phyloP scores from a whole-genome alignment of 2,113 vertebrate genomes.

The Lanius ludovicianus region DNA sequence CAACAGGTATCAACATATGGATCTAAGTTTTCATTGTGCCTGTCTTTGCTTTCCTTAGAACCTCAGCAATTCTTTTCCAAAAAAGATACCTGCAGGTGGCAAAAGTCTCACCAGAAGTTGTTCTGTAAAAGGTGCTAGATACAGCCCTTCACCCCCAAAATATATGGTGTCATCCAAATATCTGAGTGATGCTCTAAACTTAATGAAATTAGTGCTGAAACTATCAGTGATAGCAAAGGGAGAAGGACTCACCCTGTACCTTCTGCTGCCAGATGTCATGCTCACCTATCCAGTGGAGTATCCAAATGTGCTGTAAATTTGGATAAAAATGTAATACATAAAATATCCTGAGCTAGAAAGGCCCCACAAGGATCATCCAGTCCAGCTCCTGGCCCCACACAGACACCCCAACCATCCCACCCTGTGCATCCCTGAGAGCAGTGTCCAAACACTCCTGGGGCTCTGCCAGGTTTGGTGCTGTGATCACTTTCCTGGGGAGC shows the following conservation, averaged over 20 bases:
- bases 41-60: neutral
- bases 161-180: rapidly evolving
- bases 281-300: neutral
- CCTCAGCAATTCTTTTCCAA: neutral
- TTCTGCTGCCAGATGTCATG: neutral
- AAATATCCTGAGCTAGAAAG: neutral
- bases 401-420: neutral
- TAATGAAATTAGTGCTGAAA: neutral
- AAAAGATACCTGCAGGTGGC: neutral
- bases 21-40: neutral
- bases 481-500: neutral
- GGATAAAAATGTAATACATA: neutral
- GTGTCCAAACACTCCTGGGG: rapidly evolving
- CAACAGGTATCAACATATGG: neutral
- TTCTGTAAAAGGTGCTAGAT: neutral
- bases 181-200: neutral
- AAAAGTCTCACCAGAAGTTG: neutral
- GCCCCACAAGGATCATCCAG: neutral
- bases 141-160: neutral
- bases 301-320: too few relatives aligned
- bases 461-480: rapidly evolving
- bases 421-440: rapidly evolving
- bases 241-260: neutral
- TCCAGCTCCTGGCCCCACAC: neutral
- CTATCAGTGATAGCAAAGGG: neutral